Evolutionary conservation across 2,113 vertebrate genomes (phyloP).

Genomic region (Coptodon rendalli): DNA sequence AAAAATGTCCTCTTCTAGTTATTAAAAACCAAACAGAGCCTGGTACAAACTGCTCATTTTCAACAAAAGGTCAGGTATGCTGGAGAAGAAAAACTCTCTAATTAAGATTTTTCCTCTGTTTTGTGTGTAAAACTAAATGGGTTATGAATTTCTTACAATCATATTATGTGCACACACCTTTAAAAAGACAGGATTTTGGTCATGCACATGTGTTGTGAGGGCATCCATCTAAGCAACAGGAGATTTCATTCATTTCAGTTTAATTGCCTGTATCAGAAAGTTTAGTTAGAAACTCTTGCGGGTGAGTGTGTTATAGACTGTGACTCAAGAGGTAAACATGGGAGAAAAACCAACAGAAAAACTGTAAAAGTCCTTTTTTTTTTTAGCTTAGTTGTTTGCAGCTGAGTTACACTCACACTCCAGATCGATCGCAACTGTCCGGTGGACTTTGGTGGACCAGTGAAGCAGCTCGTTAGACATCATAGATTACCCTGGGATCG

Average conservation of each 20-base stretch:
- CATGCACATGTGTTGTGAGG: background rate
- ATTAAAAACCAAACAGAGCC: background rate
- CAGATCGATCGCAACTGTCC: constrained; percentile 35
- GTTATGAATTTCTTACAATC: background rate
- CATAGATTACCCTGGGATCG: constrained; percentile 28
- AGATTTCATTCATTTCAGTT: background rate
- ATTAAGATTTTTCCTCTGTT: background rate
- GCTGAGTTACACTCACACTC: background rate
- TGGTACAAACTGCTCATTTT: background rate
- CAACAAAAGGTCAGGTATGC: background rate
- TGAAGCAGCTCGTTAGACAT: constrained; percentile 56
- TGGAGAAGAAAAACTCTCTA: background rate
- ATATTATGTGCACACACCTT: background rate
- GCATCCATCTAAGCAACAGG: background rate
- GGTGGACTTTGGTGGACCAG: constrained; percentile 41
- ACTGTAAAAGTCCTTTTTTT: constrained; percentile 1
- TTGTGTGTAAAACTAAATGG: background rate
- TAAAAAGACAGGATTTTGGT: background rate
- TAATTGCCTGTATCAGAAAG: background rate
- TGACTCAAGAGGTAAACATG: background rate
- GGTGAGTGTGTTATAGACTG: background rate
- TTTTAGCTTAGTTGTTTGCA: constrained; percentile 18
- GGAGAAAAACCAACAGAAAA: background rate
- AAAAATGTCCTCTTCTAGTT: background rate
- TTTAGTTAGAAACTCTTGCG: background rate